Percentiles rank a stretch among this genome's conserved stretches.
Conservation (phyloP, 53 echinoderm and acorn worm species). For the Echinarachnius parma region DNA sequence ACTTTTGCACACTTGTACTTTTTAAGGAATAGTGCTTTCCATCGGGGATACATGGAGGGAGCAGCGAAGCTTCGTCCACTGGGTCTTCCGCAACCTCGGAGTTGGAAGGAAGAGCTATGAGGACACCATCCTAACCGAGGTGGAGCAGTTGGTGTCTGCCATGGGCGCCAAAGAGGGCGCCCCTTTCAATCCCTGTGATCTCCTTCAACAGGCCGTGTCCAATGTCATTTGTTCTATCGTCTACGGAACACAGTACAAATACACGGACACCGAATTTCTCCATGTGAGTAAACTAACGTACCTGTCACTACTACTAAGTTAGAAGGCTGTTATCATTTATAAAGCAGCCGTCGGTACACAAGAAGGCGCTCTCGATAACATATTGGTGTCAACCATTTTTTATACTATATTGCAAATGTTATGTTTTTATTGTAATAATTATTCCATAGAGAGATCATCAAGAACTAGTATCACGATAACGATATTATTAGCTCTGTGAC, state of each 20-base stretch:
- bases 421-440: no score
- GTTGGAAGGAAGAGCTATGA: conserved; percentile 40
- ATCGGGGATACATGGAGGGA: conserved; percentile 35
- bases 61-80: conserved; percentile 41
- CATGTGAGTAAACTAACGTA: conserved; percentile 7
- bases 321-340: no score
- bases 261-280: conserved; percentile 36
- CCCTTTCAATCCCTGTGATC: conserved; percentile 27
- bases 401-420: no score
- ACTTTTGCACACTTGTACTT: no score
- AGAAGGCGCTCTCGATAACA: no score
- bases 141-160: neutral
- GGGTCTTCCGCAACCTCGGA: conserved; percentile 37
- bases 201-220: conserved; percentile 27
- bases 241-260: conserved; percentile 50
- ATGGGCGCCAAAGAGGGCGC: conserved; percentile 31
- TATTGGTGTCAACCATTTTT: no score
- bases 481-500: no score
- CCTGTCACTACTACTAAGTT: no score
- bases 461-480: no score
- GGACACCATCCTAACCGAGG: conserved; percentile 35
- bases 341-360: no score
- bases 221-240: conserved; percentile 54
- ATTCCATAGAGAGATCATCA: no score
- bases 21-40: conserved; percentile 22